Percentiles rank a stretch among this genome's conserved stretches.
Evolutionary conservation across 1,140 invertebrate genomes (phyloP).

Genomic region (Sycophaga agraensis): DNA sequence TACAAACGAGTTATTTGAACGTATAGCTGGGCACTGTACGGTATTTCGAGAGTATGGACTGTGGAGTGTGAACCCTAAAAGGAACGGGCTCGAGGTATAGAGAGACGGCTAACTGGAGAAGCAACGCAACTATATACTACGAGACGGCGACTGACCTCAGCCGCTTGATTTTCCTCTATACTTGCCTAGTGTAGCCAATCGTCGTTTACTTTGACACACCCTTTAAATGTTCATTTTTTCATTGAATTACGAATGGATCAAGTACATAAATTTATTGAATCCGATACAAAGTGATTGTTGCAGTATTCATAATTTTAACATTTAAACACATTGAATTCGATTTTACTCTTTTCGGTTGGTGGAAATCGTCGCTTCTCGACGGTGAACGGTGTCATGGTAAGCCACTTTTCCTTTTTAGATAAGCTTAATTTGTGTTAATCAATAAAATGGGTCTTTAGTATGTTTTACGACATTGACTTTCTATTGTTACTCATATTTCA

Average conservation of each 20-base stretch:
- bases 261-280: constrained; percentile 2
- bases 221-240: constrained; percentile 52
- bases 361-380: constrained; percentile 15
- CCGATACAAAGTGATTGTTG: constrained; percentile 13
- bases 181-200: constrained; percentile 35
- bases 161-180: background rate
- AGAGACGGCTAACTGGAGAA: background rate
- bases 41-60: no score
- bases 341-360: background rate
- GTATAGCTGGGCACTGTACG: no score
- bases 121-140: background rate
- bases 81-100: background rate
- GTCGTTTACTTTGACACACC: constrained; percentile 48
- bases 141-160: background rate
- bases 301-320: background rate
- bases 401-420: background rate
- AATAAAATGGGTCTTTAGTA: background rate
- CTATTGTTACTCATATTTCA: background rate
- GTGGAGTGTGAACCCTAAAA: background rate
- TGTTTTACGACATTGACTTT: background rate
- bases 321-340: no score
- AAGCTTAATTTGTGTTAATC: background rate
- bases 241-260: constrained; percentile 32
- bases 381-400: constrained; percentile 27
- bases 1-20: no score